These are phyloP conservation scores for Miniopterus natalensis DNA, from an alignment of 2,113 vertebrate genomes.

Conservation along the genomic window DNA sequence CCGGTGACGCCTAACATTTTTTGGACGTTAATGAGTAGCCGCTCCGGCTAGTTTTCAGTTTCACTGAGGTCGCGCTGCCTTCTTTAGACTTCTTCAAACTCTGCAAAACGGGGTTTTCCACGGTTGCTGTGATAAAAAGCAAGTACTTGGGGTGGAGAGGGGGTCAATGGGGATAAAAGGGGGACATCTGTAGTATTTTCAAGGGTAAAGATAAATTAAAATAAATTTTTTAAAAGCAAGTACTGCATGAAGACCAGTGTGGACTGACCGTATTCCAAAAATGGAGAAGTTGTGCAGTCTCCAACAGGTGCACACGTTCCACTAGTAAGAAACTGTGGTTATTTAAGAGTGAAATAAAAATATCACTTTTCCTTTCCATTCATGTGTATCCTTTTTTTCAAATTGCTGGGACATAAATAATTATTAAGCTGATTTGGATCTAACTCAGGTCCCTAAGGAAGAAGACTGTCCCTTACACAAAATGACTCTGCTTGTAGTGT, in stretches of 20 bases:
- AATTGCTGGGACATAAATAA: background rate
- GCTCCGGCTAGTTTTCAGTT: background rate
- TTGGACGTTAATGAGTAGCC: background rate
- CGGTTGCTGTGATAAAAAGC: background rate
- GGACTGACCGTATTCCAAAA: background rate
- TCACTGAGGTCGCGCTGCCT: background rate
- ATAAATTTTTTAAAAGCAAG: background rate
- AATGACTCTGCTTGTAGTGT: background rate
- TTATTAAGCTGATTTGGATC: conserved; percentile 14
- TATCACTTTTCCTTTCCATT: background rate
- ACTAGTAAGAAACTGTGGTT: background rate
- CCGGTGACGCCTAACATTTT: background rate
- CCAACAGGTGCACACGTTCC: background rate
- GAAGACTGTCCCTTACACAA: background rate
- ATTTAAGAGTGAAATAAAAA: conserved; percentile 14
- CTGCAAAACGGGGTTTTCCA: background rate
- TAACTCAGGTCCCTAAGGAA: background rate
- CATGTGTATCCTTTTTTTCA: background rate
- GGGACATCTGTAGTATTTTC: no score
- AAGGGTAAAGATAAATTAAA: no score
- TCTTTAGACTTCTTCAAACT: background rate
- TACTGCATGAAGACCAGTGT: background rate
- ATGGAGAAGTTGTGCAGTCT: background rate
- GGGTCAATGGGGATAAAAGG: no score
- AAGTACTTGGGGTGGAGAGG: background rate